Evolutionary conservation across 1,140 invertebrate species (phyloP), one percentile per base, ranked within the genome.

Genomic region (Trichomalopsis sarcophagae): DNA sequence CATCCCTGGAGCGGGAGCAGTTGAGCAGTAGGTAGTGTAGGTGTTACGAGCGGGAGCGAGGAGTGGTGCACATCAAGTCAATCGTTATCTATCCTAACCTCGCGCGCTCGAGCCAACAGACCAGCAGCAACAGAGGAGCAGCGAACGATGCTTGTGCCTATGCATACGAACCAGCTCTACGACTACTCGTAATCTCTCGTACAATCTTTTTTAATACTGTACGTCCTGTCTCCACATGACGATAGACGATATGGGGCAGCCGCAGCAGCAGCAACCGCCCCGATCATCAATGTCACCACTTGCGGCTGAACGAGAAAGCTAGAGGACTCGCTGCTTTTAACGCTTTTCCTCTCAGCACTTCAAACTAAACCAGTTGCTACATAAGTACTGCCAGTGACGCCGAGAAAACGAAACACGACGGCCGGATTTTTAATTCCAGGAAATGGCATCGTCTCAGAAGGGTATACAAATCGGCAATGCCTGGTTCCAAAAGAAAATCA

Each of bases 401-500:
- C 30, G 23, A 55, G 27, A 66, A 50, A 23, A 80, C n/a, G 23
- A 17, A 9, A 27, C 1, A 4, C 21, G 27, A 9, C 14, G 44
- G 50, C 66, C 80, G 75, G 62, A 94, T n/a, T 21, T 62, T 62
- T 7, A 21, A 17, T 62, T 7, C 21, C 55, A n/a, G 55, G 95
- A 95, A 94, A 97, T 97, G 96, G 96, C 96, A 94, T 97, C 96
- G 91, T 97, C 96, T 91, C 95, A 95, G 89, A 95, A 96, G 94
- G 87, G 86, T 68, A 97, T 98, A 93, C 97, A 98, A 95, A 97
- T 97, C 92, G 97, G 97, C 92, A 97, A 97, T 92, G 97, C 97
- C 93, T 99, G 98, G 98, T 98, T 98, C 95, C 98, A 99, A 94
- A 96, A 97, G 93, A 98, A 98, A 95, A 96, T 99, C 91, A 98